A percentile compares a stretch with the other conserved stretches of the same genome.
Conservation (phyloP, 2,888 invertebrate species). For the Hyles lineata region DNA sequence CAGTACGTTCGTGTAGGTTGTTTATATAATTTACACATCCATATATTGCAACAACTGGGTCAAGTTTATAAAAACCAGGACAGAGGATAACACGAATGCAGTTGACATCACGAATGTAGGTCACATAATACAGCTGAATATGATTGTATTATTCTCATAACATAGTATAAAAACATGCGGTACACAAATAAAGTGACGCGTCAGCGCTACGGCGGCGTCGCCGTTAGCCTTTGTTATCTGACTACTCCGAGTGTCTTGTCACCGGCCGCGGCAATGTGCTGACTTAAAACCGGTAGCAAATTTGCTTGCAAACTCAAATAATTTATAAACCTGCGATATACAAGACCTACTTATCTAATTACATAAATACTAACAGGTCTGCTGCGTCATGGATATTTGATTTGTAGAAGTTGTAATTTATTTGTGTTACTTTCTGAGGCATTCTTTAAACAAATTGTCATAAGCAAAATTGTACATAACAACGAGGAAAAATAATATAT, state of each 20-base stretch:
- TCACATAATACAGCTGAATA: constrained; percentile 47
- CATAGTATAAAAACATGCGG: constrained; percentile 1
- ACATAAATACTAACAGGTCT: background rate
- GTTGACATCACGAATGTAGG: constrained; percentile 68
- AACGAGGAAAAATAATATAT: no score
- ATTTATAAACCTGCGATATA: background rate
- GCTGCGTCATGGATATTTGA: background rate
- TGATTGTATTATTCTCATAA: constrained; percentile 9
- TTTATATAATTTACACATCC: constrained; percentile 65
- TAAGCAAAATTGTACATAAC: background rate
- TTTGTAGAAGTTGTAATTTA: background rate
- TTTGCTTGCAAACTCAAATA: background rate
- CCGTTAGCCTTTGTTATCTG: background rate
- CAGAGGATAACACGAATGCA: constrained; percentile 80
- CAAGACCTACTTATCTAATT: background rate
- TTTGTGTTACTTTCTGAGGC: background rate
- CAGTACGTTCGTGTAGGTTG: constrained; percentile 59
- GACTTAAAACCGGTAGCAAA: background rate
- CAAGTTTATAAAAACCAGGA: constrained; percentile 79
- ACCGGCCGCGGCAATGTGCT: background rate
- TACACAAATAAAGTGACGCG: background rate
- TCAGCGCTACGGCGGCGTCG: background rate
- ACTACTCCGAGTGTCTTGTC: background rate
- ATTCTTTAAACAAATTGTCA: background rate
- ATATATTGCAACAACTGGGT: constrained; percentile 67